Evolutionary conservation across 2,888 invertebrate genomes (phyloP).

Genomic region (Amiota communis): DNA sequence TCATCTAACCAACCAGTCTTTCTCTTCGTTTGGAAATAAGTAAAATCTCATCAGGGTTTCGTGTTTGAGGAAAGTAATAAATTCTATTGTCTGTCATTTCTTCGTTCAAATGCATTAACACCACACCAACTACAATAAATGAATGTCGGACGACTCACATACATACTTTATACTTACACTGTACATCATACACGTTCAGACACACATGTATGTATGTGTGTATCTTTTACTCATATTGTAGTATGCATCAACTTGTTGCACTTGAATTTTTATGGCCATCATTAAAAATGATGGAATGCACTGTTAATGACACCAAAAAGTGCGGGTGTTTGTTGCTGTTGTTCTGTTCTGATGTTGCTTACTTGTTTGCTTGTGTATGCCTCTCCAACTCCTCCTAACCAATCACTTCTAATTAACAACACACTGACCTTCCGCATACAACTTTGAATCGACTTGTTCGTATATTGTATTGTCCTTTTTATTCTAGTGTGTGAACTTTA

Average conservation of each 20-base stretch:
- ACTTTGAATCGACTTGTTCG: background rate
- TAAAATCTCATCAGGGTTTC: background rate
- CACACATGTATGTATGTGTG: background rate
- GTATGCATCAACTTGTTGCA: slow-evolving; percentile 57
- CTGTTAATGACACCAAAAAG: slow-evolving; percentile 29
- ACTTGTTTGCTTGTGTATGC: background rate
- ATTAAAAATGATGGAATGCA: slow-evolving; percentile 59
- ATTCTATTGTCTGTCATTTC: slow-evolving; percentile 22
- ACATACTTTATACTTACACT: too few species aligned
- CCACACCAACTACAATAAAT: slow-evolving; percentile 7
- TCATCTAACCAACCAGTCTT: too few species aligned
- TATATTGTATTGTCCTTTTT: background rate
- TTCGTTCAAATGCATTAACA: slow-evolving; percentile 6
- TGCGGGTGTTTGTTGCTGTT: slow-evolving; percentile 23
- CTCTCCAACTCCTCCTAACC: background rate
- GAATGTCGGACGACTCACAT: background rate
- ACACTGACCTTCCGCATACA: slow-evolving; percentile 24
- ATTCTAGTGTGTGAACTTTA: background rate
- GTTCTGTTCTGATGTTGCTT: background rate
- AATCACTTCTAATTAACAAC: slow-evolving; percentile 21
- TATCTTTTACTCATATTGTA: background rate
- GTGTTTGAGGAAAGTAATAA: slow-evolving; percentile 21
- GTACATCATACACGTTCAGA: background rate
- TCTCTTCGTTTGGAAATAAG: too few species aligned
- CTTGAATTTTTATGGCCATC: slow-evolving; percentile 60